Percentiles rank a stretch among this genome's conserved stretches.
phyloP scores from a whole-genome alignment of 2,888 invertebrate species.

The Archaeoteleia sp. region DNA sequence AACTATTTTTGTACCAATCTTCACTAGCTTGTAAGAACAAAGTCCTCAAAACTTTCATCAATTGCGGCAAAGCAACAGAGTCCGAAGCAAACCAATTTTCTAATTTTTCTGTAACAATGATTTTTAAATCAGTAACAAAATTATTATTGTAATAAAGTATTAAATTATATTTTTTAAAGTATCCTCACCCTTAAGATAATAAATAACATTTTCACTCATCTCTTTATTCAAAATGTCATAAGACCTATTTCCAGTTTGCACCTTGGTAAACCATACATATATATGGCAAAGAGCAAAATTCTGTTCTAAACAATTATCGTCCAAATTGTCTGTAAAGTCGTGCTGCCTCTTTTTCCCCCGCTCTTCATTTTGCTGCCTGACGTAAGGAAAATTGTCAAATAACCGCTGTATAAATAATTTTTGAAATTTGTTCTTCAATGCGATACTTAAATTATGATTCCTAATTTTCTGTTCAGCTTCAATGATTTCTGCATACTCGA shows the following conservation, averaged over 20 bases:
- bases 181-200: conserved; percentile 76
- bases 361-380: conserved; percentile 47
- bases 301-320: conserved; percentile 76
- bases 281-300: conserved; percentile 77
- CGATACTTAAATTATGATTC: conserved; percentile 61
- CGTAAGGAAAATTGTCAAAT: conserved; percentile 78
- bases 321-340: conserved; percentile 72
- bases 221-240: conserved; percentile 73
- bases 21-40: conserved; percentile 65
- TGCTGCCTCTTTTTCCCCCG: conserved; percentile 67
- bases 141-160: conserved; percentile 1
- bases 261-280: conserved; percentile 70
- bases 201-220: conserved; percentile 69
- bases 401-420: conserved; percentile 78
- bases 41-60: conserved; percentile 61
- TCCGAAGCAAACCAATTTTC: conserved; percentile 60
- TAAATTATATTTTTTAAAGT: conserved; percentile 39
- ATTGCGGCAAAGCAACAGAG: conserved; percentile 51
- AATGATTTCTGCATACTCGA: conserved; percentile 74
- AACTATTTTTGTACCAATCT: conserved; percentile 63
- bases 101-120: conserved; percentile 59
- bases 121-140: no score
- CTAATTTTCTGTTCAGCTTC: conserved; percentile 53
- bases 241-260: conserved; percentile 76
- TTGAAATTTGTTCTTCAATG: conserved; percentile 77